phyloP scores from a whole-genome alignment of 2,797 vertebrate species.

The Hoplostethus mediterraneus region DNA sequence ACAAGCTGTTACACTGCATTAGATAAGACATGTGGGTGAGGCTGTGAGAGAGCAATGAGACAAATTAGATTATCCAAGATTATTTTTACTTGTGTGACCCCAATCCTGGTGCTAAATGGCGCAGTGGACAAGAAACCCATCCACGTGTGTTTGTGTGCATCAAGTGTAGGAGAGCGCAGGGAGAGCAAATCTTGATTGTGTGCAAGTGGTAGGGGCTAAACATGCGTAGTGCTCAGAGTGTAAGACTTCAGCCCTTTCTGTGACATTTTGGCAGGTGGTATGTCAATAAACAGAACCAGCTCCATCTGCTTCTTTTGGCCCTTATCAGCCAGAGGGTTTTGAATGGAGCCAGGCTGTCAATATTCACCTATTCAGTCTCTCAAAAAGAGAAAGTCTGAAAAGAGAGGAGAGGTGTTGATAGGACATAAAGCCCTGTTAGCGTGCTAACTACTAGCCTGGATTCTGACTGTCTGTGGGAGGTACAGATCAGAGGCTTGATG shows the following conservation, averaged over 20 bases:
- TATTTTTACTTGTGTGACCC: slow-evolving; percentile 53
- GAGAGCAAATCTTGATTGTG: neutral
- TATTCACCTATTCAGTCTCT: slow-evolving; percentile 62
- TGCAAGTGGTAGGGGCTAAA: neutral
- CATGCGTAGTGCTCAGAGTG: neutral
- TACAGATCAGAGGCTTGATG: slow-evolving; percentile 7
- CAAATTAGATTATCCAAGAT: slow-evolving; percentile 58
- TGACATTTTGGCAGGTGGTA: slow-evolving; percentile 11
- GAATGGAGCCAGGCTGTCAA: slow-evolving; percentile 51
- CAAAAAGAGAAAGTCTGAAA: slow-evolving; percentile 52
- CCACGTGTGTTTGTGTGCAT: neutral
- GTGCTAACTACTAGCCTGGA: slow-evolving; percentile 8
- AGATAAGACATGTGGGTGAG: slow-evolving; percentile 21
- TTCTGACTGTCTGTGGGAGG: slow-evolving; percentile 4
- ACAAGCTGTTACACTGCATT: slow-evolving; percentile 22
- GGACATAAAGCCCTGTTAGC: slow-evolving; percentile 31
- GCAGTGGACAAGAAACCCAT: slow-evolving; percentile 18
- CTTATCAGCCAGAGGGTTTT: slow-evolving; percentile 56
- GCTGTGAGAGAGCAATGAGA: slow-evolving; percentile 8
- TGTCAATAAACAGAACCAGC: slow-evolving; percentile 35
- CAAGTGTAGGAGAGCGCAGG: neutral
- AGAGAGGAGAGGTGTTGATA: slow-evolving; percentile 31
- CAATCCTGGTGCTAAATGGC: slow-evolving; percentile 26
- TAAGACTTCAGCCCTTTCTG: neutral
- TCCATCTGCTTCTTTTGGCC: slow-evolving; percentile 42